Evolutionary conservation across 2,797 vertebrate genomes (phyloP).

Genomic region (Paramormyrops hopkinsi): DNA sequence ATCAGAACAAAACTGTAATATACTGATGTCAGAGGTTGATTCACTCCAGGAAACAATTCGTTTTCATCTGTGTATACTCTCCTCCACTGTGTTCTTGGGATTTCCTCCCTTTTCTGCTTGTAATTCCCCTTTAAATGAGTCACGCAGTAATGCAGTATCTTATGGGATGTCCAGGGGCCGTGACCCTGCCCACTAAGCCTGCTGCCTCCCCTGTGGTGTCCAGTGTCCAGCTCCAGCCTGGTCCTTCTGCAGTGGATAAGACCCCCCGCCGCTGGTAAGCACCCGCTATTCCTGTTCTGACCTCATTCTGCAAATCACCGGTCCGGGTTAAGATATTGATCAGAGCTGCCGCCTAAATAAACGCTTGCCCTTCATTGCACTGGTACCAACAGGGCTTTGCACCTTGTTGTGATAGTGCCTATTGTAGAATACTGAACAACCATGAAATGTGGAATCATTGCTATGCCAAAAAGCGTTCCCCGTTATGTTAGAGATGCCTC

Average conservation of each 20-base stretch:
- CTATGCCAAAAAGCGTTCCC: not conserved
- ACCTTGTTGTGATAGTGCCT: not conserved
- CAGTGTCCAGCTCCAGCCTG: constrained; percentile 38
- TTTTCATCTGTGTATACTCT: not conserved
- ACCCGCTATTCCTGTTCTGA: not conserved
- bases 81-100: not conserved
- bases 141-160: not conserved
- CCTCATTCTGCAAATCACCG: not conserved
- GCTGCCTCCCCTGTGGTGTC: constrained; percentile 60
- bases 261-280: constrained; percentile 63
- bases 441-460: not conserved
- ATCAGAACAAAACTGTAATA: not conserved
- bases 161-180: constrained; percentile 43
- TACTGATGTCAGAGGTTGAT: not conserved
- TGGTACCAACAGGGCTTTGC: not conserved
- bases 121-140: not conserved
- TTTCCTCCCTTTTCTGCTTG: not conserved
- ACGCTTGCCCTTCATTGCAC: not conserved
- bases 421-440: not conserved
- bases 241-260: constrained; percentile 40
- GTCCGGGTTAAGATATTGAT: not conserved
- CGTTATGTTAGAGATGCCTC: not conserved
- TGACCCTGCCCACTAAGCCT: constrained; percentile 53
- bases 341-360: not conserved
- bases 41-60: not conserved